Evolutionary conservation across 2,797 vertebrate genomes (phyloP).

Genomic region (Sphaeramia orbicularis): DNA sequence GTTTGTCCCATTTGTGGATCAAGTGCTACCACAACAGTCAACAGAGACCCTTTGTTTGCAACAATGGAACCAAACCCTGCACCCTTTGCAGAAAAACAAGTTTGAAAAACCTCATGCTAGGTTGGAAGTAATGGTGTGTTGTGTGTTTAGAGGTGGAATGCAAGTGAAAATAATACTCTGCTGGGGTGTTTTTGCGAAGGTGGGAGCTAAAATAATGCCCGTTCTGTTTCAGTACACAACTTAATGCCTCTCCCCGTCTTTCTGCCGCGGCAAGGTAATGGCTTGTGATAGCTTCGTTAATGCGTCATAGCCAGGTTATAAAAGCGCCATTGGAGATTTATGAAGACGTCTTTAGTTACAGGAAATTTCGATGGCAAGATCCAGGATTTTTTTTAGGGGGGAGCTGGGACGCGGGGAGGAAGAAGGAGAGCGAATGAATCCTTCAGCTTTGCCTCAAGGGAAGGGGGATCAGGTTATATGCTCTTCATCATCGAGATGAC

Average conservation of each 20-base stretch:
- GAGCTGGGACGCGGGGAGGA: not conserved
- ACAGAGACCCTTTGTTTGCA: slow-evolving; percentile 63
- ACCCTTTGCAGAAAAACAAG: slow-evolving; percentile 47
- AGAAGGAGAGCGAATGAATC: slow-evolving; percentile 45
- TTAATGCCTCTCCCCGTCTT: slow-evolving; percentile 52
- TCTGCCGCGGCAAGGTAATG: slow-evolving; percentile 65
- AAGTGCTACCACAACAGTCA: slow-evolving; percentile 54
- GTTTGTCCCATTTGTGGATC: slow-evolving; percentile 51
- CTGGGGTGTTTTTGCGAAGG: slow-evolving; percentile 2
- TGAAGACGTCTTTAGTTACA: slow-evolving; percentile 79
- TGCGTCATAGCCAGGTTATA: slow-evolving; percentile 79
- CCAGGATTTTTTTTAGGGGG: slow-evolving; percentile 47
- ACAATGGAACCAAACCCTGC: slow-evolving; percentile 46
- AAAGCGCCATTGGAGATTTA: slow-evolving; percentile 80
- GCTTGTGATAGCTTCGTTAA: slow-evolving; percentile 78
- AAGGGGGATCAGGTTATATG: slow-evolving; percentile 62
- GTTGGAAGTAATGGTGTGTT: slow-evolving; percentile 57
- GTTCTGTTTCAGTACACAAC: slow-evolving; percentile 71
- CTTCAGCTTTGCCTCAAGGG: slow-evolving; percentile 47
- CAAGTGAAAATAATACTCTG: slow-evolving; percentile 55
- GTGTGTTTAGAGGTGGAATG: slow-evolving; percentile 65
- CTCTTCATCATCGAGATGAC: slow-evolving; percentile 69
- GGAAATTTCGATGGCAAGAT: slow-evolving; percentile 75
- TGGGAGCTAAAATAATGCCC: slow-evolving; percentile 70
- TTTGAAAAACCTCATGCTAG: slow-evolving; percentile 54